Conservation (phyloP, 1,140 invertebrate genomes). For the Battus philenor region DNA sequence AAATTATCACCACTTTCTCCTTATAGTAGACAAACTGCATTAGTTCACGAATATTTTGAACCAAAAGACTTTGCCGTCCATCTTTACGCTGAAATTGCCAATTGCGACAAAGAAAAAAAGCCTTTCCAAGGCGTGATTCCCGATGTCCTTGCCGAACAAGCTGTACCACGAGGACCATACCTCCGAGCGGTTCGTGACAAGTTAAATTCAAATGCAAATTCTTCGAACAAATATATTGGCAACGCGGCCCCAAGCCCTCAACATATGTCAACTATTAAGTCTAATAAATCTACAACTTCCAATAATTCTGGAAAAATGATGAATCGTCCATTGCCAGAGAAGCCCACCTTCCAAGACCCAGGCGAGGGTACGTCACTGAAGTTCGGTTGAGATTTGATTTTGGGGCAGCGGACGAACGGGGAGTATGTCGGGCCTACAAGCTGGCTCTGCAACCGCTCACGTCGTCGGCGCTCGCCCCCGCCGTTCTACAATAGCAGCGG, state of each 20-base stretch:
- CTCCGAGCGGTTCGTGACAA: slow-evolving; percentile 60
- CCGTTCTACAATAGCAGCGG: not conserved
- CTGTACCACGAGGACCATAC: slow-evolving; percentile 57
- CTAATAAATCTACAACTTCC: slow-evolving; percentile 61
- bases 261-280: slow-evolving; percentile 36
- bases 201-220: slow-evolving; percentile 27
- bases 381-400: slow-evolving; percentile 30
- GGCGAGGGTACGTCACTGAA: slow-evolving; percentile 61
- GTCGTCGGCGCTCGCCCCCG: not conserved
- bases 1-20: slow-evolving; percentile 74
- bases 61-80: slow-evolving; percentile 82
- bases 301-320: slow-evolving; percentile 78
- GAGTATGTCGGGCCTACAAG: not conserved
- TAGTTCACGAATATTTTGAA: slow-evolving; percentile 83
- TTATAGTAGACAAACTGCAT: slow-evolving; percentile 74
- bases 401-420: slow-evolving; percentile 18
- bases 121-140: slow-evolving; percentile 55
- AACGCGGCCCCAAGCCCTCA: slow-evolving; percentile 23
- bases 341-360: slow-evolving; percentile 72
- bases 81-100: slow-evolving; percentile 83
- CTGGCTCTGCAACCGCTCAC: not conserved
- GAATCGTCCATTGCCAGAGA: slow-evolving; percentile 81
- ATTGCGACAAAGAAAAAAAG: slow-evolving; percentile 58
- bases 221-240: slow-evolving; percentile 23
- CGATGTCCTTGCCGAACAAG: slow-evolving; percentile 53